Base-by-base conservation (phyloP, 2,797 vertebrate genomes). In the Microhierax caerulescens region DNA sequence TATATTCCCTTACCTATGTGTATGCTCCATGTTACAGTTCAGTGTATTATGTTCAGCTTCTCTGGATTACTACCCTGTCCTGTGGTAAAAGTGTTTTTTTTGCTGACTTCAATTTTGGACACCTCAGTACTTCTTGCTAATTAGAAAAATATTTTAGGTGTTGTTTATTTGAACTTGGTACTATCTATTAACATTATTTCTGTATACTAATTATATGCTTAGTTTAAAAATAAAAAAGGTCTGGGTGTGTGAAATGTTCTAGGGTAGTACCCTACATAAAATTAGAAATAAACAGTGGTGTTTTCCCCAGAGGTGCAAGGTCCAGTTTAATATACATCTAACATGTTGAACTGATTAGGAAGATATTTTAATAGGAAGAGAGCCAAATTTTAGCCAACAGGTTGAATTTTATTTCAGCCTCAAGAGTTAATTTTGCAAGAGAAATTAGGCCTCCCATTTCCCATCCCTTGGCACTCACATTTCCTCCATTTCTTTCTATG, bases 381-480 rank as follows among this genome's bases (percentile, higher is more conserved):
- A 76, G 45, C 21, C 90, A 97, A 90, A 72, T 85, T 91, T 91
- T 93, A 92, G 74, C 86, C 79, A 97, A 95, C 78, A 95, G 61
- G 85, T 97, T 97, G 68, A 88, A 74, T 97, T 97, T 97, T 93
- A 89, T 90, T 97, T 97, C 94, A 95, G 67, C 28, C 64, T 20
- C 53, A 61, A 53, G 63, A 96, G 56, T 90, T 97, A 97, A 96
- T 93, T 91, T 87, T 94, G 60, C 67, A 81, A 59, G 98, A 97
- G 69, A 97, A 93, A 94, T 93, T 41, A 76, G 82, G 13, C 51
- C 84, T 88, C 34, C n/a, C 30, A 21, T 97, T 98, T 98, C 94
- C 82, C 75, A 94, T 95, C 91, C 76, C 75, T 81, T 97, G 80
- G 43, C 73, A 89, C 37, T 95, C 36, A 57, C 19, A 11, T 61